Percentiles rank a stretch among this genome's conserved stretches.
phyloP scores from a whole-genome alignment of 2,113 vertebrate genomes.

The Oreochromis niloticus region DNA sequence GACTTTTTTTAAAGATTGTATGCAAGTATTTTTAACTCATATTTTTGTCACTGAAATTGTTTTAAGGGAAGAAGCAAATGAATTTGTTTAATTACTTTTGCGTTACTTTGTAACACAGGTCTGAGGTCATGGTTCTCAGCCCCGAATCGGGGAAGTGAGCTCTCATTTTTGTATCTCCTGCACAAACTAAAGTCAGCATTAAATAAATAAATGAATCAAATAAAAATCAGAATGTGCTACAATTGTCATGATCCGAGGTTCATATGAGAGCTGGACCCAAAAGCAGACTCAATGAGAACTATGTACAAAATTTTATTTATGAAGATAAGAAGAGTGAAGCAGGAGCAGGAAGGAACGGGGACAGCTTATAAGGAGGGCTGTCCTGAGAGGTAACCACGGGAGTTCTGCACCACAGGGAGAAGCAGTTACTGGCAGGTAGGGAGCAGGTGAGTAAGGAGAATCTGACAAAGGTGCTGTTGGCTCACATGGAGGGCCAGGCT shows the following conservation, averaged over 20 bases:
- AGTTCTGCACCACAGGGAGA: background rate
- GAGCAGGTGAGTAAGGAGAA: background rate
- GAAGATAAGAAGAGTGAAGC: background rate
- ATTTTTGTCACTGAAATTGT: background rate
- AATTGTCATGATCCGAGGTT: background rate
- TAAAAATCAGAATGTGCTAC: background rate
- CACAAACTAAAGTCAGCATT: background rate
- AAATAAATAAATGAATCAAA: background rate
- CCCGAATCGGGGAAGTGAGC: background rate
- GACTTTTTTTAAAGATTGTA: background rate
- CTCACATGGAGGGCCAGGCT: background rate
- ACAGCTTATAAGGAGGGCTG: background rate
- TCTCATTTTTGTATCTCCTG: background rate
- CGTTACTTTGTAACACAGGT: background rate
- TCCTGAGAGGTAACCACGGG: background rate
- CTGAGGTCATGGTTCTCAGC: background rate
- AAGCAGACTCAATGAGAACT: background rate
- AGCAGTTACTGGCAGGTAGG: accelerated
- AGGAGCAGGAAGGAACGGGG: background rate
- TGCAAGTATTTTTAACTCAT: background rate
- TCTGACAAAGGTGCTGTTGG: background rate
- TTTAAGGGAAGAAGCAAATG: background rate
- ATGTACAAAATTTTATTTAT: background rate
- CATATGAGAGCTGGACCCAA: background rate
- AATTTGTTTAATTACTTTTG: background rate